Conservation (phyloP, 2,797 vertebrate species). For the Oryzias dopingdopingensis region DNA sequence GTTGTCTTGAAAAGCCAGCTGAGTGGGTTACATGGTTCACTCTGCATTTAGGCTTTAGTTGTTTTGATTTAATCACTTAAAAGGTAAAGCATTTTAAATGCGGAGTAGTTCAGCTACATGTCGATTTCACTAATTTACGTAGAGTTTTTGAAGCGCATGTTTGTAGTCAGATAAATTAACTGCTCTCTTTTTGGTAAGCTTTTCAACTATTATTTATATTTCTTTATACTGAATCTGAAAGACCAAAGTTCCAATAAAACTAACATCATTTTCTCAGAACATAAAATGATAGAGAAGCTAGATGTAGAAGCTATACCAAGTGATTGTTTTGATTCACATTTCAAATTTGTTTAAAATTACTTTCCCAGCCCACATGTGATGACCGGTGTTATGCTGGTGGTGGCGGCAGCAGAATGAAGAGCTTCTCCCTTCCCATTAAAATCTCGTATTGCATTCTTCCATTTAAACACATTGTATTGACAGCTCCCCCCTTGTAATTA, state of each 20-base stretch:
- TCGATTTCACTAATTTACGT: background rate
- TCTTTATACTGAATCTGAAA: no score
- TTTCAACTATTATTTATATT: no score
- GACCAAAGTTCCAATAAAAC: no score
- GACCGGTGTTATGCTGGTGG: constrained; percentile 16
- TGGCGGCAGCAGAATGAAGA: constrained; percentile 90
- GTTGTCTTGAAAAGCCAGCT: constrained; percentile 66
- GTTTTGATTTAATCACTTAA: constrained; percentile 41
- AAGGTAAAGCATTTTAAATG: constrained; percentile 16
- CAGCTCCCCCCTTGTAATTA: constrained; percentile 99
- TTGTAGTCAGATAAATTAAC: no score
- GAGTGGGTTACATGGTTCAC: constrained; percentile 76
- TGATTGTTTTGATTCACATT: no score
- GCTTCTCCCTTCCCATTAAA: constrained; percentile 64
- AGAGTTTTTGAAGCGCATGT: no score
- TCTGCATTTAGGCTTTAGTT: constrained; percentile 40
- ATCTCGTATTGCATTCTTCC: constrained; percentile 87
- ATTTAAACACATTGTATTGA: constrained; percentile 99
- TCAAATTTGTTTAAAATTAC: no score
- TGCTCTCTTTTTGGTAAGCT: no score
- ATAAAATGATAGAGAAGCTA: no score
- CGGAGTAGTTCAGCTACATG: background rate
- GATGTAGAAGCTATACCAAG: no score
- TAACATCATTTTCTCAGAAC: no score
- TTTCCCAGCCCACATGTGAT: no score